Percentiles rank a stretch among this genome's conserved stretches.
Evolutionary conservation across 1,140 invertebrate genomes (phyloP).

Genomic region (Drosophila willistoni): DNA sequence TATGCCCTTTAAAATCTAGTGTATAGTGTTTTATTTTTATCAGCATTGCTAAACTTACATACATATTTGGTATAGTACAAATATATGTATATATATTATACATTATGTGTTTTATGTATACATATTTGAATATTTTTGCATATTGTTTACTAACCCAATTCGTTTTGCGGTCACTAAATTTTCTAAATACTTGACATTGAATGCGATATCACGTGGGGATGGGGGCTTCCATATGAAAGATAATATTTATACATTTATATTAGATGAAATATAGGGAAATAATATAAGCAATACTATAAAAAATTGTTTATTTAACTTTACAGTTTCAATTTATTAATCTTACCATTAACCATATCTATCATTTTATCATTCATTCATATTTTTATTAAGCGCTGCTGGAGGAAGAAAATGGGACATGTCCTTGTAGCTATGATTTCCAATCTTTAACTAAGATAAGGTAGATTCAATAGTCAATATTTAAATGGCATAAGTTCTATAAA

Average conservation of each 20-base stretch:
- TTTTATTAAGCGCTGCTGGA: no score
- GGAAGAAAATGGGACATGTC: no score
- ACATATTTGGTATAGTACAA: slow-evolving; percentile 6
- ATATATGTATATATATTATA: slow-evolving; percentile 22
- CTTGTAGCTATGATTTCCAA: no score
- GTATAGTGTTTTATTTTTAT: slow-evolving; percentile 7
- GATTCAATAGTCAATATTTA: no score
- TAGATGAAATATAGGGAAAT: not conserved
- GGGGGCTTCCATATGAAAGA: slow-evolving; percentile 18
- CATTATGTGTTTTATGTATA: slow-evolving; percentile 20
- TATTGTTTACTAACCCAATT: slow-evolving; percentile 68
- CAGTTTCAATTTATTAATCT: no score
- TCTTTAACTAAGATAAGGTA: no score
- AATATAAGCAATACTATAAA: not conserved
- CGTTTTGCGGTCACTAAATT: slow-evolving; percentile 59
- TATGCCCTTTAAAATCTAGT: not conserved
- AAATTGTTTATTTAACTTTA: no score
- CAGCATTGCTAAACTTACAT: slow-evolving; percentile 26
- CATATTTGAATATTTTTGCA: slow-evolving; percentile 49
- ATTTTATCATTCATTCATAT: no score
- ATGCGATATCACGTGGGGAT: slow-evolving; percentile 37
- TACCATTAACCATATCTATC: no score
- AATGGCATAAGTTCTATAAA: no score
- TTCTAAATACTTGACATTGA: slow-evolving; percentile 68
- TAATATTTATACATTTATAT: not conserved